Conservation (phyloP, 2,797 vertebrate species). For the Amniataba percoides region DNA sequence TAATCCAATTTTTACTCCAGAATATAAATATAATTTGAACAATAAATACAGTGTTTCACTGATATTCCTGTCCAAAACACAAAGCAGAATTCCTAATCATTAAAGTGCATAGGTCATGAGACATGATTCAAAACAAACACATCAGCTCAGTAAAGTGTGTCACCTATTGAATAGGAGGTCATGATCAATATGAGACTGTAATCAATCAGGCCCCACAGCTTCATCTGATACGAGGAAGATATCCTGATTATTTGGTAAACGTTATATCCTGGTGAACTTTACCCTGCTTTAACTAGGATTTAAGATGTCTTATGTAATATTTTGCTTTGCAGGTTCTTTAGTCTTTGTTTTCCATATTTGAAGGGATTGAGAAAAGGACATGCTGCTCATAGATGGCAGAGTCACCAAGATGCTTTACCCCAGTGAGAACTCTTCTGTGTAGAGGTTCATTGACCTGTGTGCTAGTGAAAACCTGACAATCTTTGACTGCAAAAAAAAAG, state of each 20-base stretch:
- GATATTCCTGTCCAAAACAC: too few relatives aligned
- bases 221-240: slow-evolving; percentile 54
- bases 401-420: slow-evolving; percentile 27
- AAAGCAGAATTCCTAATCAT: too few relatives aligned
- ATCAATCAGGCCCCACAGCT: slow-evolving; percentile 30
- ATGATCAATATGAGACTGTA: slow-evolving; percentile 48
- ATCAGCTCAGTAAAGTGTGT: neutral
- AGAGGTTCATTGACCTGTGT: neutral
- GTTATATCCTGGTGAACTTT: slow-evolving; percentile 15
- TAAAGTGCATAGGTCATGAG: neutral
- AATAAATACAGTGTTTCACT: too few relatives aligned
- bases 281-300: slow-evolving; percentile 15
- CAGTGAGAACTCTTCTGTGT: neutral
- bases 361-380: slow-evolving; percentile 40
- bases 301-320: slow-evolving; percentile 55
- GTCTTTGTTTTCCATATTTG: slow-evolving; percentile 34
- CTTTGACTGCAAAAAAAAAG: neutral
- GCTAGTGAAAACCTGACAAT: neutral
- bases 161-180: slow-evolving; percentile 49
- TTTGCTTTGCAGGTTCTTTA: slow-evolving; percentile 42
- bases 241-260: neutral
- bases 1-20: neutral
- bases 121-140: neutral
- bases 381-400: slow-evolving; percentile 44
- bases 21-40: neutral